A percentile compares a stretch with the other conserved stretches of the same genome.
These are phyloP conservation scores for Parotia lawesii DNA, from an alignment of 2,113 vertebrate species.

Conservation along the genomic window DNA sequence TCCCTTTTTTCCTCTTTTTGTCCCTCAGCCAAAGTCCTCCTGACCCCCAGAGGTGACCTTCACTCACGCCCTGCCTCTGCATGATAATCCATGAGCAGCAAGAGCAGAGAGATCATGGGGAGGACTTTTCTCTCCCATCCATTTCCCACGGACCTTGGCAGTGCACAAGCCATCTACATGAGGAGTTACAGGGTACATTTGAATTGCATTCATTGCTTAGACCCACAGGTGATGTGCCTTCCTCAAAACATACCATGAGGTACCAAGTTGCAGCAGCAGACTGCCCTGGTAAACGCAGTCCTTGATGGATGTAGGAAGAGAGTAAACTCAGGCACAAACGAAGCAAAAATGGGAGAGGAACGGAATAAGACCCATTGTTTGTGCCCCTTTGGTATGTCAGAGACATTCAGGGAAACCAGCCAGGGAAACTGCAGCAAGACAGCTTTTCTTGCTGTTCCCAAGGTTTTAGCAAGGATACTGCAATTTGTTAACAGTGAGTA, in stretches of 20 bases:
- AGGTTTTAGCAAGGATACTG: not conserved
- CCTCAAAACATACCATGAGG: fast-evolving
- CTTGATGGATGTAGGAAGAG: not conserved
- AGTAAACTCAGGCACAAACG: fast-evolving
- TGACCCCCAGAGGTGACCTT: not conserved
- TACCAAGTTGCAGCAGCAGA: not conserved
- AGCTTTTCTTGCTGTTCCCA: not conserved
- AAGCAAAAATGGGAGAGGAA: not conserved
- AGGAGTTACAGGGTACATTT: not conserved
- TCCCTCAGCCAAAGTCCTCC: fast-evolving
- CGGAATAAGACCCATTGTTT: not conserved
- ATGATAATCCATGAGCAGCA: fast-evolving
- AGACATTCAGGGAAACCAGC: not conserved
- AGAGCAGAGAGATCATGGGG: not conserved
- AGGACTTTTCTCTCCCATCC: not conserved
- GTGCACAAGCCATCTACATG: not conserved
- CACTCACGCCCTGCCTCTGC: not conserved
- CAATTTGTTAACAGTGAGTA: not conserved
- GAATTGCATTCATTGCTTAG: not conserved
- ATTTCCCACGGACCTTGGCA: not conserved
- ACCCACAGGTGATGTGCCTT: not conserved
- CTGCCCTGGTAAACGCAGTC: fast-evolving
- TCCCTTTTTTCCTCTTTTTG: not conserved
- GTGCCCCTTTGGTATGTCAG: not conserved
- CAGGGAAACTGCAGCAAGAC: not conserved